Percentiles rank a stretch among this genome's conserved stretches.
These are phyloP conservation scores for Siniperca obscura DNA, from an alignment of 2,797 vertebrate species.

Conservation along the genomic window DNA sequence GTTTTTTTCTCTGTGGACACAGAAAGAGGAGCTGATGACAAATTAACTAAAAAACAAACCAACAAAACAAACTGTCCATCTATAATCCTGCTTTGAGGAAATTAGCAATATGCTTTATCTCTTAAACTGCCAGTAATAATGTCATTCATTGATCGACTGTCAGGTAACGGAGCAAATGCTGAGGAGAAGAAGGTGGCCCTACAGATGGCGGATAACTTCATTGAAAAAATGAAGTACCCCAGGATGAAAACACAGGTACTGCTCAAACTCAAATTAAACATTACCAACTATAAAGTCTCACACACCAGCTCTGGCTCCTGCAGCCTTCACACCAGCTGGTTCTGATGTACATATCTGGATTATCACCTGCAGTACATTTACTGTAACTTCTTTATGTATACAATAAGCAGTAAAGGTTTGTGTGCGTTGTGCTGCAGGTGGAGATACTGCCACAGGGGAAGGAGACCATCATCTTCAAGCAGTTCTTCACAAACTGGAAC, in stretches of 20 bases:
- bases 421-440: constrained; percentile 81
- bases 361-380: background rate
- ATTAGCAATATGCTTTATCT: background rate
- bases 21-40: background rate
- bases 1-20: background rate
- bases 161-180: constrained; percentile 91
- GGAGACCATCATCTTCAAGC: constrained; percentile 93
- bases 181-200: constrained; percentile 93
- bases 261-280: background rate
- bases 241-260: constrained; percentile 94
- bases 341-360: background rate
- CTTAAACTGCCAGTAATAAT: background rate
- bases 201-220: constrained; percentile 95
- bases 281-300: background rate
- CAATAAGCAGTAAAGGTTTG: background rate
- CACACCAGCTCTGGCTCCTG: background rate
- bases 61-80: background rate
- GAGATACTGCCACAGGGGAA: constrained; percentile 93
- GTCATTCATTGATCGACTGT: background rate
- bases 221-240: constrained; percentile 93
- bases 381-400: no score
- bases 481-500: constrained; percentile 93
- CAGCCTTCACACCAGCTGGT: background rate
- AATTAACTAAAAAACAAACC: background rate
- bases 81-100: background rate